Conservation (phyloP, 2,888 invertebrate genomes). For the Thereva unica region DNA sequence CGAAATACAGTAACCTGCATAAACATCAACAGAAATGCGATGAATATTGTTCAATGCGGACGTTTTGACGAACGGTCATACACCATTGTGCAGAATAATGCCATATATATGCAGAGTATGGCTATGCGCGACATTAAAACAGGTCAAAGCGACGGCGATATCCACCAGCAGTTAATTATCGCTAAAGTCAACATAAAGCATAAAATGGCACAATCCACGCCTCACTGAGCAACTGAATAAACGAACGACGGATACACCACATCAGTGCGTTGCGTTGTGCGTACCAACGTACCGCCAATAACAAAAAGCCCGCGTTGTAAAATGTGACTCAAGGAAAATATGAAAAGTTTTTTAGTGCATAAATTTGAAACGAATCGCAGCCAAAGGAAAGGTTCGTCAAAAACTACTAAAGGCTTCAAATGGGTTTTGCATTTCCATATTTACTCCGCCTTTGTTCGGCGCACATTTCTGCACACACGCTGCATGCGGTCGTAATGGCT, state of each 20-base stretch:
- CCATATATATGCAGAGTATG: conserved; percentile 10
- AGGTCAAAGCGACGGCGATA: conserved; percentile 30
- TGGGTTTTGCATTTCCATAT: no score
- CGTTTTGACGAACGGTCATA: conserved; percentile 18
- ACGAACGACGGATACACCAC: conserved; percentile 1
- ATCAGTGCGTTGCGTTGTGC: no score
- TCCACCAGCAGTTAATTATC: conserved; percentile 20
- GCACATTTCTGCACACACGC: no score
- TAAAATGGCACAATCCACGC: conserved; percentile 17
- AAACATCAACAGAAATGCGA: conserved; percentile 6
- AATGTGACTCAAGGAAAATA: no score
- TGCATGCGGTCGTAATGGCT: no score
- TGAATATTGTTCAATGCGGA: background rate
- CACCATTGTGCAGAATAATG: conserved; percentile 33
- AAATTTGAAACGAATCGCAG: no score
- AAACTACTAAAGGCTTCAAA: no score
- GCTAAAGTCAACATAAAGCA: conserved; percentile 21
- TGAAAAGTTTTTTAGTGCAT: no score
- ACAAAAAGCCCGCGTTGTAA: no score
- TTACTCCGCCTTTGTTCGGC: no score
- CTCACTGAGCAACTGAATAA: conserved; percentile 24
- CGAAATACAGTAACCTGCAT: conserved; percentile 25
- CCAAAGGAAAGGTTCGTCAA: no score
- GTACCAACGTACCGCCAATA: no score
- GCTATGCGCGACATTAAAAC: conserved; percentile 29